Evolutionary conservation across 2,113 vertebrate species (phyloP).

Genomic region (Tragelaphus scriptus): DNA sequence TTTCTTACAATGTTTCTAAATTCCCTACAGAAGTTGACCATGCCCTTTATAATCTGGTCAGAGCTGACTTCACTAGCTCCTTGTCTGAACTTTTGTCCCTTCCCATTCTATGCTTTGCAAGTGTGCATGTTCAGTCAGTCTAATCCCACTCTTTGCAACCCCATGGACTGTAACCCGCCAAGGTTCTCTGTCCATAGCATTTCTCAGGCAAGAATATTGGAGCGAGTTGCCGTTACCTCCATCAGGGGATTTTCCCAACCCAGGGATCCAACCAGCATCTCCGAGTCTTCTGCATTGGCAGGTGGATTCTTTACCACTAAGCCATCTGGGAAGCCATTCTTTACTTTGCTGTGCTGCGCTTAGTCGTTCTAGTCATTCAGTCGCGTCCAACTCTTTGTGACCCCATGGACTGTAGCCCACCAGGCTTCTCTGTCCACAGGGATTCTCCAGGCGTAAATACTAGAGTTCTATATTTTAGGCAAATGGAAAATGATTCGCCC

Average conservation of each 20-base stretch:
- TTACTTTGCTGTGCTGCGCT: background rate
- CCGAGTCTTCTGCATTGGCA: background rate
- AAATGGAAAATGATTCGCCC: background rate
- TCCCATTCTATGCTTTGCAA: background rate
- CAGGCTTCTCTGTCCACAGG: background rate
- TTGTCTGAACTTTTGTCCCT: background rate
- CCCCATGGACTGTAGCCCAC: background rate
- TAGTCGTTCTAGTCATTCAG: background rate
- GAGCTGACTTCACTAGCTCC: background rate
- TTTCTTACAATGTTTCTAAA: background rate
- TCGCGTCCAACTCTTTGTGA: background rate
- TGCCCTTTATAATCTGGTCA: background rate
- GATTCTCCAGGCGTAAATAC: background rate
- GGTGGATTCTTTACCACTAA: background rate
- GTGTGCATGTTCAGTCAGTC: background rate
- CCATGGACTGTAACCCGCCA: background rate
- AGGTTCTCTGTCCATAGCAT: background rate
- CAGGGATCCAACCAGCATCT: background rate
- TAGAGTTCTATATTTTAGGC: background rate
- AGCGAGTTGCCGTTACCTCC: background rate
- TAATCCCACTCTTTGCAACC: background rate
- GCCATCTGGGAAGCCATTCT: background rate
- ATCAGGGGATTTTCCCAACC: rapidly evolving
- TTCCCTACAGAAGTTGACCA: background rate
- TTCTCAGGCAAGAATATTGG: background rate